Evolutionary conservation across 2,113 vertebrate genomes (phyloP).

Genomic region (Geococcyx californianus): DNA sequence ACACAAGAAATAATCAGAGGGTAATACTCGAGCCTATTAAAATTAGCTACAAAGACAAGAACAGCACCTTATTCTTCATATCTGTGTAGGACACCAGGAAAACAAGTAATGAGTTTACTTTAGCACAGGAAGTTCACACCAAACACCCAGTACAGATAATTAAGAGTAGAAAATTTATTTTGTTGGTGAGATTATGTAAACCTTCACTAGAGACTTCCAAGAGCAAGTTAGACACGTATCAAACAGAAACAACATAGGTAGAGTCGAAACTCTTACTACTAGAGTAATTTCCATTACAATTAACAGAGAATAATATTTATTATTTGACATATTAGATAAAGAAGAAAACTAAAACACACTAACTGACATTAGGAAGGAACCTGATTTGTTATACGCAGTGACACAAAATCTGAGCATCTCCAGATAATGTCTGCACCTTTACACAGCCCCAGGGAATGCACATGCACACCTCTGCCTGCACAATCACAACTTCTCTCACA

Average conservation of each 20-base stretch:
- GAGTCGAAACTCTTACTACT: background rate
- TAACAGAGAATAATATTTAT: background rate
- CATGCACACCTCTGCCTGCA: background rate
- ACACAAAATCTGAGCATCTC: background rate
- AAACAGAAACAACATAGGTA: background rate
- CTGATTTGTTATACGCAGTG: background rate
- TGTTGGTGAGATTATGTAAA: background rate
- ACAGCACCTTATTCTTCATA: background rate
- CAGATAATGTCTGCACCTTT: background rate
- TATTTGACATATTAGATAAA: background rate
- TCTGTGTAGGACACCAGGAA: background rate
- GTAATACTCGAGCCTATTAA: background rate
- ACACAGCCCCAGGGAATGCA: background rate
- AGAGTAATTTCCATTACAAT: background rate
- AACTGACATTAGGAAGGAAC: background rate
- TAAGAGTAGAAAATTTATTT: background rate
- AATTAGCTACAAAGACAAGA: background rate
- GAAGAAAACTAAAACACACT: background rate
- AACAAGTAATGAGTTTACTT: background rate
- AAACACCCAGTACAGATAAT: background rate
- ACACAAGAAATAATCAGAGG: background rate
- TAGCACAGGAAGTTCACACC: background rate
- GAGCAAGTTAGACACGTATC: background rate
- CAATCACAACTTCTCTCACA: background rate
- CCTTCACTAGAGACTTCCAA: background rate